These are phyloP conservation scores for Phymorhynchus buccinoides DNA, from an alignment of 1,140 invertebrate species.

Conservation along the genomic window DNA sequence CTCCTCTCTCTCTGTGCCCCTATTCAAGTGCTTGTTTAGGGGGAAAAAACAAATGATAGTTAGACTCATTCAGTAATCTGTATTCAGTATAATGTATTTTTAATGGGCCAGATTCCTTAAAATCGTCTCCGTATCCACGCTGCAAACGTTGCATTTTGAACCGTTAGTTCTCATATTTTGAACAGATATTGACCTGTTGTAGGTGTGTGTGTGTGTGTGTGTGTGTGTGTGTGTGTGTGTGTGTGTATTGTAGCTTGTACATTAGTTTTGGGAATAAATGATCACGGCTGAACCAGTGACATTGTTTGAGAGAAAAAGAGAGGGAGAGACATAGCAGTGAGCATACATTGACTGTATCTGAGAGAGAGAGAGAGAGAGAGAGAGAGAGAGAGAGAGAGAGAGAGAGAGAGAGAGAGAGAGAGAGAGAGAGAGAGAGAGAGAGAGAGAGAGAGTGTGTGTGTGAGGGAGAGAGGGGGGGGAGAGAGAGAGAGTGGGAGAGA, in stretches of 20 bases:
- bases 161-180: no score
- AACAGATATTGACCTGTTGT: background rate
- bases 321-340: constrained; percentile 26
- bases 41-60: no score
- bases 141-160: no score
- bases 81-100: no score
- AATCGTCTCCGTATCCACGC: no score
- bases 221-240: constrained; percentile 33
- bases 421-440: background rate
- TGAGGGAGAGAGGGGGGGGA: constrained; percentile 26
- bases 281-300: no score
- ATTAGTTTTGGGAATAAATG: background rate
- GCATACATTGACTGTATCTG: constrained; percentile 19
- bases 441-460: no score
- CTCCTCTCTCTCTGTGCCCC: no score
- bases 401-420: background rate
- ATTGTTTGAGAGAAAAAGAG: background rate
- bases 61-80: no score
- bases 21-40: no score
- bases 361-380: constrained; percentile 28
- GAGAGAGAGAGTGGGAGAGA: background rate
- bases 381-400: constrained; percentile 42
- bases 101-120: no score
- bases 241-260: background rate
- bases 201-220: constrained; percentile 28